Percentiles rank a stretch among this genome's conserved stretches.
These are phyloP conservation scores for Triplophysa bombifrons DNA, from an alignment of 2,797 vertebrate genomes.

Conservation along the genomic window DNA sequence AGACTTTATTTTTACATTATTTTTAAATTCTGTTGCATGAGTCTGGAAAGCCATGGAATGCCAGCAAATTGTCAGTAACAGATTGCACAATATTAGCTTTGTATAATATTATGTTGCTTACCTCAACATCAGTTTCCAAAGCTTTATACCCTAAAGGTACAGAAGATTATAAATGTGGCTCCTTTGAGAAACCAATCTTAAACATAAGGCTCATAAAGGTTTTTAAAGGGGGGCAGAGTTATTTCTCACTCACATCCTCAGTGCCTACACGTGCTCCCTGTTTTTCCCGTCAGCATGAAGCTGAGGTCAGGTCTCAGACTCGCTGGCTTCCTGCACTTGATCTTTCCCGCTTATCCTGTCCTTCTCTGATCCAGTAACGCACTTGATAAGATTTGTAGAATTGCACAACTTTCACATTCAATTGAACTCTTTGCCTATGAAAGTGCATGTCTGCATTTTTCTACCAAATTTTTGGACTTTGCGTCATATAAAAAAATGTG, in stretches of 20 bases:
- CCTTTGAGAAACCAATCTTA: not conserved
- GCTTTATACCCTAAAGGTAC: not conserved
- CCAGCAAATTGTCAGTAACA: not conserved
- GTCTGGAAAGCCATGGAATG: not conserved
- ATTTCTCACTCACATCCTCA: not conserved
- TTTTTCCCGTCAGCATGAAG: slow-evolving; percentile 15
- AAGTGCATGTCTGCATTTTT: slow-evolving; percentile 9
- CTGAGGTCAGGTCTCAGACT: slow-evolving; percentile 37
- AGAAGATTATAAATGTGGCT: slow-evolving; percentile 1
- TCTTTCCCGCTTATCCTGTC: not conserved
- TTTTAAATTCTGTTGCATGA: not conserved
- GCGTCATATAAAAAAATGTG: not conserved
- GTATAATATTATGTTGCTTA: not conserved
- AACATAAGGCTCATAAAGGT: not conserved
- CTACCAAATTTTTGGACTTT: not conserved
- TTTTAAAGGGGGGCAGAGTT: not conserved
- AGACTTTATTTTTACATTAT: not conserved
- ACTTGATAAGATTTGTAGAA: not conserved
- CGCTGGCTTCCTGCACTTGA: slow-evolving; percentile 6
- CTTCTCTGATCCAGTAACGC: not conserved
- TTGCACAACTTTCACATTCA: not conserved
- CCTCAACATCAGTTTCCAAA: not conserved
- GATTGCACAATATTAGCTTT: not conserved
- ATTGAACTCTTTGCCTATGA: not conserved
- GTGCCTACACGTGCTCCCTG: not conserved